These are phyloP conservation scores for Morpho deidamia DNA, from an alignment of 2,888 invertebrate species.

Conservation along the genomic window DNA sequence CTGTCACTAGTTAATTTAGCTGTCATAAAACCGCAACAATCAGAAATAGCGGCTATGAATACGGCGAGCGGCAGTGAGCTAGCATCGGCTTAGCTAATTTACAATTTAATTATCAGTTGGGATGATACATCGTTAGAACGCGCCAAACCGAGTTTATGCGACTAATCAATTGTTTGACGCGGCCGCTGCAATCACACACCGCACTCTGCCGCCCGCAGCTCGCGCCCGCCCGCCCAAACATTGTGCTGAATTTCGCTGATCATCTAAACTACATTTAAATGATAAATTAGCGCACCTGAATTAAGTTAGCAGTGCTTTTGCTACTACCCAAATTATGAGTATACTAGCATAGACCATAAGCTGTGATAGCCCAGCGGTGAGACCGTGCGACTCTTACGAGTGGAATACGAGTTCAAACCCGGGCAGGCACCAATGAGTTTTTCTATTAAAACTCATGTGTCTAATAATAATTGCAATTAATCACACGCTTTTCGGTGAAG, in stretches of 20 bases:
- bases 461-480: too few relatives aligned
- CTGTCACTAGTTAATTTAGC: neutral
- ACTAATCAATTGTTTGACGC: constrained; percentile 79
- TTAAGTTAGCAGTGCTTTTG: neutral
- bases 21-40: constrained; percentile 17
- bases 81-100: constrained; percentile 74
- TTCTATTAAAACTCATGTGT: too few relatives aligned
- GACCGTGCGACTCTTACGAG: too few relatives aligned
- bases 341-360: too few relatives aligned
- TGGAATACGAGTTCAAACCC: too few relatives aligned
- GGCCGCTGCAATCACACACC: constrained; percentile 72
- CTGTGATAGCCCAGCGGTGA: too few relatives aligned
- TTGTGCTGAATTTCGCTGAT: constrained; percentile 17
- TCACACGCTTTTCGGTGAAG: too few relatives aligned
- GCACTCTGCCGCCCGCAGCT: constrained; percentile 30
- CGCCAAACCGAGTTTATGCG: constrained; percentile 78
- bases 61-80: constrained; percentile 50
- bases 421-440: too few relatives aligned
- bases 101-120: constrained; percentile 76
- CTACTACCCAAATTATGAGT: too few relatives aligned
- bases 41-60: constrained; percentile 31
- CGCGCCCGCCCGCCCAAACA: constrained; percentile 33
- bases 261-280: constrained; percentile 17
- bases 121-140: constrained; percentile 76
- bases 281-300: constrained; percentile 19